Evolutionary conservation across 2,113 vertebrate species (phyloP).

Genomic region (Sorex araneus): DNA sequence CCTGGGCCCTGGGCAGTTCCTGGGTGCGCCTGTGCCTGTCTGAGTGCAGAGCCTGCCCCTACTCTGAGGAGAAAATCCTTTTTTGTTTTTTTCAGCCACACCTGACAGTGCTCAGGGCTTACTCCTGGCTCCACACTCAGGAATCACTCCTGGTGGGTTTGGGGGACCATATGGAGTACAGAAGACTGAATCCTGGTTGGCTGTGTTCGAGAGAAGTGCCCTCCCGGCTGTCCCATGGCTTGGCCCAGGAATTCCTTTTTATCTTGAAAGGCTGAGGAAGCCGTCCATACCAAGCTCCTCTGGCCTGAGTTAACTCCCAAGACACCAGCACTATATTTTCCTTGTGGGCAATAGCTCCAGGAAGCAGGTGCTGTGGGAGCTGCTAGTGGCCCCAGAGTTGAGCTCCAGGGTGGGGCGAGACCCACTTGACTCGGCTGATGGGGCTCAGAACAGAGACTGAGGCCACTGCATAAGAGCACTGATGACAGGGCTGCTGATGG

Average conservation of each 20-base stretch:
- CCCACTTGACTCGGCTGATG: neutral
- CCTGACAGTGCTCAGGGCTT: neutral
- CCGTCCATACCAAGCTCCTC: neutral
- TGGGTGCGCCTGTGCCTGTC: no score
- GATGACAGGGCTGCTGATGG: no score
- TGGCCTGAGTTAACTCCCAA: neutral
- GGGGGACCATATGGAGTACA: no score
- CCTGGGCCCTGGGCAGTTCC: no score
- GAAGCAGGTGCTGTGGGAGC: neutral
- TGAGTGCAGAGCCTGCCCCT: neutral
- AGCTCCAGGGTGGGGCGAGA: neutral
- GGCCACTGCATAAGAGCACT: neutral
- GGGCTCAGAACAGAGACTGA: neutral
- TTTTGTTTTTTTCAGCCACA: no score
- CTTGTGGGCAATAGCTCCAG: neutral
- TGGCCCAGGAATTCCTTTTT: conserved; percentile 13
- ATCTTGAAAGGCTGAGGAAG: conserved; percentile 37
- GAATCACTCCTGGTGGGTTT: no score
- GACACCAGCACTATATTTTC: neutral
- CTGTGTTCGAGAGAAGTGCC: no score
- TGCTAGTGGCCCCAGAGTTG: neutral
- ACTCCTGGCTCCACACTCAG: no score
- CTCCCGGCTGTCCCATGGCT: no score
- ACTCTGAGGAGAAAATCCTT: neutral
- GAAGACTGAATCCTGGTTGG: no score